Evolutionary conservation across 2,888 invertebrate genomes (phyloP), one percentile per base, ranked within the genome.

Genomic region (Perizoma affinitatum): DNA sequence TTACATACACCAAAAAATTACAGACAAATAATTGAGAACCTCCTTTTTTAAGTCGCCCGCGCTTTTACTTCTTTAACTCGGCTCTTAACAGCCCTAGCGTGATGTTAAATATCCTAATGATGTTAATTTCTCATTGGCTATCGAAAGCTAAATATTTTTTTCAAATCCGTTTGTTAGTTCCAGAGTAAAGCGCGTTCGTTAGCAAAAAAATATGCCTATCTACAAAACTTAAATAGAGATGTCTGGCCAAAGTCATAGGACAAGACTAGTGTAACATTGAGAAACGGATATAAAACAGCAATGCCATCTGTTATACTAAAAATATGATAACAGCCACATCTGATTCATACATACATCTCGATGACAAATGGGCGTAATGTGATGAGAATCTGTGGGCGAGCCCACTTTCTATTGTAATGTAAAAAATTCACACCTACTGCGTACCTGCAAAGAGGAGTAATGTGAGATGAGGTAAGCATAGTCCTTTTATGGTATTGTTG

Each of bases 331-430:
- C 8, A 34, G 4, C 44, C 38, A 4, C 3, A 1, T 35, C 48
- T 55, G 58, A 63, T 8, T 58, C 62, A 58, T 55, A 46, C 35
- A 35, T 9, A 6, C 10, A 41, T 43, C 5, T 38, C 5, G 54
- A 42, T 54, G 62, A 58, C 54, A 55, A 48, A 55, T 62, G 63
- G 62, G 58, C 56, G 60, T 42, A 34, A 6, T 38, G 48, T 34
- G 52, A 44, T 56, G 36, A 8, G 40, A 22, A 51, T 8, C 3
- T 7, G 63, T 58, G 57, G 62, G 65, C 58, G 41, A 51, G 58
- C 64, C 54, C 62, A 61, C 63, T 56, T 58, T 56, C 63, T 51
- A 66, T 63, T 63, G 63, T 61, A 44, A 34, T 47, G 33, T 49
- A 51, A 42, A 10, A 47, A 44, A 54, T 53, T 50, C 8, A 57